Conservation (phyloP, 1,140 invertebrate species). For the Pogonus chalceus region DNA sequence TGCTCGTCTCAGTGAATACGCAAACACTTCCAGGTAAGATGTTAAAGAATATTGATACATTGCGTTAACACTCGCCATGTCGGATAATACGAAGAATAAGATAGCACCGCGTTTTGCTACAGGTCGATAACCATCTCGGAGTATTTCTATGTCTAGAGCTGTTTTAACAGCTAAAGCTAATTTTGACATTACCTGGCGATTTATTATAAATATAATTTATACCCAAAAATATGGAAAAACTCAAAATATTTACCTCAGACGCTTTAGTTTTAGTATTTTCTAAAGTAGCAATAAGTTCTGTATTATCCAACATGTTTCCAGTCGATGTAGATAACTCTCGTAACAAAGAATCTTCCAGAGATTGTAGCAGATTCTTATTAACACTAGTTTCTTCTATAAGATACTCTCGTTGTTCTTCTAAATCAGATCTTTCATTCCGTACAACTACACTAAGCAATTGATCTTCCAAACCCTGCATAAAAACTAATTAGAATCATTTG, state of each 20-base stretch:
- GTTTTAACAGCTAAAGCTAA: conserved; percentile 61
- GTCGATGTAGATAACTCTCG: conserved; percentile 69
- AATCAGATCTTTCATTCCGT: conserved; percentile 66
- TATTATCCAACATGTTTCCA: conserved; percentile 86
- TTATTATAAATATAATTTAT: conserved; percentile 12
- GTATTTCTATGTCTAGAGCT: conserved; percentile 64
- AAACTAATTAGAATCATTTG: conserved; percentile 8
- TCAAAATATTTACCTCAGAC: conserved; percentile 46
- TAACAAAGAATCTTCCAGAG: conserved; percentile 73
- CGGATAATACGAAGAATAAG: conserved; percentile 78
- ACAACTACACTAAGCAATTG: conserved; percentile 81
- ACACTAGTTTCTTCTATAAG: conserved; percentile 76
- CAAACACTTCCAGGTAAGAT: conserved; percentile 71
- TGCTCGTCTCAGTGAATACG: conserved; percentile 65
- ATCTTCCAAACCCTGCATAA: conserved; percentile 67
- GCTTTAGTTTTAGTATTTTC: conserved; percentile 82
- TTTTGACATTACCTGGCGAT: conserved; percentile 64
- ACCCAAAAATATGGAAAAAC: background rate
- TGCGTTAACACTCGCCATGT: conserved; percentile 72
- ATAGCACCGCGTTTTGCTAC: conserved; percentile 76
- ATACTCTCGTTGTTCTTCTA: conserved; percentile 75
- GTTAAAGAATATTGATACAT: conserved; percentile 89
- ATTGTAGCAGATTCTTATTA: conserved; percentile 71
- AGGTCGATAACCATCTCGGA: conserved; percentile 70
- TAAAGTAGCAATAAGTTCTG: conserved; percentile 72